Evolutionary conservation across 2,797 vertebrate genomes (phyloP).

Genomic region (Cuculus canorus): DNA sequence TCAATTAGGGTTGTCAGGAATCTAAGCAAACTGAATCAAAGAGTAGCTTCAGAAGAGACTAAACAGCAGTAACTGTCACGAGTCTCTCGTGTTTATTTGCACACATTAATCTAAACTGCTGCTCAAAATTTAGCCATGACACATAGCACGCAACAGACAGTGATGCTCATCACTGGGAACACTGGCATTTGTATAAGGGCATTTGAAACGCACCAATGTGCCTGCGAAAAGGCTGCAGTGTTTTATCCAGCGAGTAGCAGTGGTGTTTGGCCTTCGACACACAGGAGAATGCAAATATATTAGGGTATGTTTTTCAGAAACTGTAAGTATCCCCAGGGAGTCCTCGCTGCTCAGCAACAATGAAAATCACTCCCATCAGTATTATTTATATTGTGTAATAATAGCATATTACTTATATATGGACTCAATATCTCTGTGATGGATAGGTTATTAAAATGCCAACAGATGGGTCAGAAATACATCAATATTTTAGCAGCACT

Average conservation of each 20-base stretch:
- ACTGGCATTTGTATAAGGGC: neutral
- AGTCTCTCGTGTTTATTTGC: constrained; percentile 36
- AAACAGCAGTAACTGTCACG: constrained; percentile 34
- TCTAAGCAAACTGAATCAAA: constrained; percentile 50
- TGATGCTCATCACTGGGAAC: constrained; percentile 10
- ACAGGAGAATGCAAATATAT: neutral
- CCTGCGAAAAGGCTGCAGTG: neutral
- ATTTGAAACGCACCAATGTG: neutral
- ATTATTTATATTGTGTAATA: constrained; percentile 66
- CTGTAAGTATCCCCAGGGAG: constrained; percentile 15
- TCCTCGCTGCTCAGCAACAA: constrained; percentile 47
- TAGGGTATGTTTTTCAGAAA: constrained; percentile 19
- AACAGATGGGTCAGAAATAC: constrained; percentile 55
- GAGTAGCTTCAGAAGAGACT: constrained; percentile 51
- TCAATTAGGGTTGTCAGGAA: constrained; percentile 60
- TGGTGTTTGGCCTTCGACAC: neutral
- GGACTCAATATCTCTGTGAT: constrained; percentile 55
- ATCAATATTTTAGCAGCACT: constrained; percentile 63
- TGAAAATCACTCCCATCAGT: constrained; percentile 60
- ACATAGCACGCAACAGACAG: constrained; percentile 1
- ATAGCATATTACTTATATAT: constrained; percentile 67
- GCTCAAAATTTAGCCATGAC: constrained; percentile 33
- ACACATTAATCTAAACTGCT: constrained; percentile 12
- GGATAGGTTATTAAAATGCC: constrained; percentile 64
- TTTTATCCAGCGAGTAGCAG: neutral